Evolutionary conservation across 2,888 invertebrate species (phyloP).

Genomic region (Spilarctia lutea): DNA sequence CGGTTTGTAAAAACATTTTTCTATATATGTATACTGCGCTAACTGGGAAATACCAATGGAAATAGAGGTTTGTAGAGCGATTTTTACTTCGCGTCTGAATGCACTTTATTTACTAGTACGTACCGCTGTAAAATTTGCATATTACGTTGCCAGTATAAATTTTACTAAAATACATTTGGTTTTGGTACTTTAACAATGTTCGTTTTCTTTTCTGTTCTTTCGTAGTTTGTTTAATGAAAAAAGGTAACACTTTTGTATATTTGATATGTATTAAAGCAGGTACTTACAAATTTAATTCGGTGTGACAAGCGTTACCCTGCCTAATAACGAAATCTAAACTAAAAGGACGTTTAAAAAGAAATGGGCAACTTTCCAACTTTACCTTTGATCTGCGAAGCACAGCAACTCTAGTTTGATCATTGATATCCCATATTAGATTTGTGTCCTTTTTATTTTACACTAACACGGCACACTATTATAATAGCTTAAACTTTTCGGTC

Average conservation of each 20-base stretch:
- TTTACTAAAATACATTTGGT: conserved; percentile 16
- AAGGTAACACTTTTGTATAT: background rate
- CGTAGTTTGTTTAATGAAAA: background rate
- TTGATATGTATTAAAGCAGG: background rate
- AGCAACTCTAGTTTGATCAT: too few relatives aligned
- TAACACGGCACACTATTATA: too few relatives aligned
- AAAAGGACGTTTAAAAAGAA: too few relatives aligned
- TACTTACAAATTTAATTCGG: background rate
- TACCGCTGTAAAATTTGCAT: conserved; percentile 29
- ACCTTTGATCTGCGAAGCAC: too few relatives aligned
- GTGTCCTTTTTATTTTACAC: too few relatives aligned
- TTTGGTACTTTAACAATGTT: background rate
- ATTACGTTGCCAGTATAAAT: conserved; percentile 24
- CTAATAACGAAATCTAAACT: too few relatives aligned
- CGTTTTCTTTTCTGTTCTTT: background rate
- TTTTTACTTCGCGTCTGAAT: background rate
- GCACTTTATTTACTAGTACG: conserved; percentile 28
- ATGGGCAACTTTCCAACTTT: too few relatives aligned
- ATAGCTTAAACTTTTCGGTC: too few relatives aligned
- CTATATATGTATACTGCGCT: conserved; percentile 11
- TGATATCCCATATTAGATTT: too few relatives aligned
- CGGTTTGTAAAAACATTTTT: background rate
- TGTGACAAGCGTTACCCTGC: too few relatives aligned
- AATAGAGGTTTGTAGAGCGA: background rate
- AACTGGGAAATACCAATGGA: conserved; percentile 1